Evolutionary conservation across 2,113 vertebrate species (phyloP), one percentile per base, ranked within the genome.

Genomic region (Vidua chalybeata): DNA sequence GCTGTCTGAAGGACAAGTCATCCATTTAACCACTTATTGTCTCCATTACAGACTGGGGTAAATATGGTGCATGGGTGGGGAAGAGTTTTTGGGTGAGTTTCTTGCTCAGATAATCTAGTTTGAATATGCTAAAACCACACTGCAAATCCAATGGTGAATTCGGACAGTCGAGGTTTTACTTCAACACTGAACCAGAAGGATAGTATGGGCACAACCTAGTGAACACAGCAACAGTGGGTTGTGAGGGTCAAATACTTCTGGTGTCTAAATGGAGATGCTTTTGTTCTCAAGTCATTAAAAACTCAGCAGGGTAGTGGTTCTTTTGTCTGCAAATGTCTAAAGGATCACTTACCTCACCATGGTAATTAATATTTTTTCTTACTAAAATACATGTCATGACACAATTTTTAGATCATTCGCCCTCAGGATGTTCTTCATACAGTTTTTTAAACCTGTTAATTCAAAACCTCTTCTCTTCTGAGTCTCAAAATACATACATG

Each of bases 341-440:
- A 81, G 71, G 72, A 93, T 95, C 63, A 67, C 67, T 86, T 93
- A 93, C 52, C 39, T 96, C 94, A 91, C 61, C 54, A 75, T 46
- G 31, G 84, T 28, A 87, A 76, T 95, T 91, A 91, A 94, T 91
- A 63, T 76, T 84, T 54, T 83, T 83, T 74, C 77, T 63, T 84
- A 94, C 45, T 75, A 52, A 92, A 81, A 87, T 64, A 68, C 64
- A 12, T 84, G 84, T 87, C 59, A 89, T 91, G 87, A 94, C 93
- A 92, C 45, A 94, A 67, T 61, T 75, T 35, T 94, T 87, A 94
- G 84, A 68, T 95, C 84, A 92, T 89, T 84, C 87, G 49, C 84
- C 94, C 79, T 82, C 45, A 46, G 86, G 93, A 68, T 61, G 45
- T 81, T 87, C 52, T 87, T 91, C 48, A 37, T 51, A 41, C 33